Evolutionary conservation across 2,113 vertebrate genomes (phyloP).

Genomic region (Grantiella picta): DNA sequence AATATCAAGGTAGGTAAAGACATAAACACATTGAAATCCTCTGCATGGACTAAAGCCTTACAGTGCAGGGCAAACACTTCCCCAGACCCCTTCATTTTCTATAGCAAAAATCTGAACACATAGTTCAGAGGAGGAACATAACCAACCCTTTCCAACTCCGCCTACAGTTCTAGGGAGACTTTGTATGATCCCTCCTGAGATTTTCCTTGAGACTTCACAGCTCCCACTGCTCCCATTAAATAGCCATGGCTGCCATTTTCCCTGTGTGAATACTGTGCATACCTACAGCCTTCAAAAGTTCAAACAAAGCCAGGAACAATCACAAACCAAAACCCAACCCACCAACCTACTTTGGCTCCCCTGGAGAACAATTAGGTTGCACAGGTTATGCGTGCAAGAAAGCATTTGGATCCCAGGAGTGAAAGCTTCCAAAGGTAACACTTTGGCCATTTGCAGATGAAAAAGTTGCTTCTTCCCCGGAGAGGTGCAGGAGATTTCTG

Average conservation of each 20-base stretch:
- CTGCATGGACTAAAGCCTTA: neutral
- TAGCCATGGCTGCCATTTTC: neutral
- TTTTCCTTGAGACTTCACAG: neutral
- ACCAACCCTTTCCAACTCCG: neutral
- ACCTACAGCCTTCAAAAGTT: neutral
- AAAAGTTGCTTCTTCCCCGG: neutral
- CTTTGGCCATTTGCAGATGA: neutral
- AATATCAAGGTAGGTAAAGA: neutral
- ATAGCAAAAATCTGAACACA: neutral
- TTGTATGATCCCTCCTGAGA: neutral
- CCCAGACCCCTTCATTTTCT: neutral
- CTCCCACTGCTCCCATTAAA: neutral
- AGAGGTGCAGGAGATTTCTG: neutral
- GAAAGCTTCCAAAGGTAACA: neutral
- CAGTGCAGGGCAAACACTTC: neutral
- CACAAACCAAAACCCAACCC: neutral
- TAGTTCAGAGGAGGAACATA: neutral
- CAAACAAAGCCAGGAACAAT: conserved; percentile 11
- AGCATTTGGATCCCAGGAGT: neutral
- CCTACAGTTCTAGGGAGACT: neutral
- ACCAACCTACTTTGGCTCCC: neutral
- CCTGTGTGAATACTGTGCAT: neutral
- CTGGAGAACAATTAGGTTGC: neutral
- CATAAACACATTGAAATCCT: neutral
- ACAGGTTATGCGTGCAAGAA: neutral